These are phyloP conservation scores for Drosophila neotestacea DNA, from an alignment of 2,888 invertebrate genomes.

Conservation along the genomic window DNA sequence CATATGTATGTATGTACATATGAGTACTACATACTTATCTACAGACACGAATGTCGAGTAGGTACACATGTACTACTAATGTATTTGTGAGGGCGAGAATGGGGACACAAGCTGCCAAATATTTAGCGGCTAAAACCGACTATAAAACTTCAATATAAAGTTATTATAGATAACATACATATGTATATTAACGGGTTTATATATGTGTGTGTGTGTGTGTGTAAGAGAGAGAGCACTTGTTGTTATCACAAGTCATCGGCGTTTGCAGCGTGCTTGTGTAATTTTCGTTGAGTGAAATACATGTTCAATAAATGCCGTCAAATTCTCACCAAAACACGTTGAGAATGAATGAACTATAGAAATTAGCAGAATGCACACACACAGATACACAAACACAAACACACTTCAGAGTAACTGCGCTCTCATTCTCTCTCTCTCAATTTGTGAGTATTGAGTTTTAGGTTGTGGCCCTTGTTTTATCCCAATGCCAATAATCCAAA, in stretches of 20 bases:
- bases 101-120: constrained; percentile 36
- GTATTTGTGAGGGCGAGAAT: constrained; percentile 14
- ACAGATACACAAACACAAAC: constrained; percentile 1
- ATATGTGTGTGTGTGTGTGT: constrained; percentile 2
- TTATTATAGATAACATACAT: constrained; percentile 46
- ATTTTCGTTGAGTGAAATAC: constrained; percentile 13
- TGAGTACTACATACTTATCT: no score
- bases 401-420: constrained; percentile 37
- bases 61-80: no score
- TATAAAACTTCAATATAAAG: constrained; percentile 23
- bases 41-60: no score
- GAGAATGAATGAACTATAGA: constrained; percentile 14
- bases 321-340: constrained; percentile 38
- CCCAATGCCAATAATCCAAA: constrained; percentile 31
- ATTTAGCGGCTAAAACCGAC: constrained; percentile 28
- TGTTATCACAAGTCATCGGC: constrained; percentile 50
- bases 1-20: not conserved
- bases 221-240: constrained; percentile 47
- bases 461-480: constrained; percentile 52
- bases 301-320: constrained; percentile 18
- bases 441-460: constrained; percentile 5
- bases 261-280: constrained; percentile 26
- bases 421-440: constrained; percentile 6
- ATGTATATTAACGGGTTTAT: not conserved
- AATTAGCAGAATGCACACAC: constrained; percentile 18